Conservation (phyloP, 2,888 invertebrate species). For the Barypeithes pellucidus region DNA sequence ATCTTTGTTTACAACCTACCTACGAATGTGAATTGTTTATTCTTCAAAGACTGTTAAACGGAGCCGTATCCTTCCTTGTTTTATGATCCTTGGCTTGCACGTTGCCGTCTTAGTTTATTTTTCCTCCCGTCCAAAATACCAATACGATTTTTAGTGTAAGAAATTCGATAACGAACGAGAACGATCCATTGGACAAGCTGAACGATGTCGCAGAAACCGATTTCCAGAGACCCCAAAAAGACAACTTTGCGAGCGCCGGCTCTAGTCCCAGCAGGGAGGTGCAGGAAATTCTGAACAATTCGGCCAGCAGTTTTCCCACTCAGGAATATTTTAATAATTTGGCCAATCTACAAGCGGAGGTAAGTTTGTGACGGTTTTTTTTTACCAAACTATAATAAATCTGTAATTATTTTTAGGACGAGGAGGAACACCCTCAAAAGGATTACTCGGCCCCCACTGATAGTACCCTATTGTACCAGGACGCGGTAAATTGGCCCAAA, state of each 20-base stretch:
- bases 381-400: not conserved
- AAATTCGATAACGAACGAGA: constrained; percentile 58
- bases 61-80: too few species aligned
- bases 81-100: too few species aligned
- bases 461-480: constrained; percentile 47
- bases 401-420: constrained; percentile 28
- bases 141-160: constrained; percentile 57
- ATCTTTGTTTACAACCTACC: too few species aligned
- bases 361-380: constrained; percentile 14
- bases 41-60: too few species aligned
- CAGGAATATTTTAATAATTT: constrained; percentile 67
- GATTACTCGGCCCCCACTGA: constrained; percentile 53
- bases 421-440: constrained; percentile 58
- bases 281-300: constrained; percentile 84
- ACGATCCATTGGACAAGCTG: constrained; percentile 53
- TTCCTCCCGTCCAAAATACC: too few species aligned
- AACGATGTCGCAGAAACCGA: constrained; percentile 61
- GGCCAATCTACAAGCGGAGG: constrained; percentile 59
- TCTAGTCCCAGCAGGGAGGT: constrained; percentile 94
- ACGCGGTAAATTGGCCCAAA: constrained; percentile 60
- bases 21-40: too few species aligned
- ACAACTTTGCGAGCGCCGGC: constrained; percentile 82
- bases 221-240: constrained; percentile 64
- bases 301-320: constrained; percentile 58
- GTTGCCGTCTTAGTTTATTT: too few species aligned